phyloP scores from a whole-genome alignment of 2,888 invertebrate genomes.

The Polymixis lichenea region DNA sequence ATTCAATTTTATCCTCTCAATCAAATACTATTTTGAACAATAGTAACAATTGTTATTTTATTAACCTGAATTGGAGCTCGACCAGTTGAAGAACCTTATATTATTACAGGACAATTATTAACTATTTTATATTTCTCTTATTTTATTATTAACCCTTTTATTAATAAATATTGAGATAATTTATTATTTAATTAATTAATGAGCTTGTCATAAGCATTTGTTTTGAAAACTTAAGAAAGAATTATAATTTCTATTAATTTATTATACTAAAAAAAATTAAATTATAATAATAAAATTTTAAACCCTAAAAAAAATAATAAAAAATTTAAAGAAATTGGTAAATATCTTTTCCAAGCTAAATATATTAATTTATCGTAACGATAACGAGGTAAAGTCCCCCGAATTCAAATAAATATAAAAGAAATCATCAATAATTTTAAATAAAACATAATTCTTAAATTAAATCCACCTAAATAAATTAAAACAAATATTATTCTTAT shows the following conservation, averaged over 20 bases:
- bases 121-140: slow-evolving; percentile 91
- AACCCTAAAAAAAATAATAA: slow-evolving; percentile 91
- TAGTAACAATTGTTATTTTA: slow-evolving; percentile 90
- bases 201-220: slow-evolving; percentile 92
- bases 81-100: slow-evolving; percentile 92
- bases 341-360: slow-evolving; percentile 92
- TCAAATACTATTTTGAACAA: slow-evolving; percentile 91
- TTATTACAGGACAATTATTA: slow-evolving; percentile 91
- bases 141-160: slow-evolving; percentile 89
- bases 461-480: slow-evolving; percentile 90
- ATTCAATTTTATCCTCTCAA: slow-evolving; percentile 91
- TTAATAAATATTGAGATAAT: slow-evolving; percentile 90
- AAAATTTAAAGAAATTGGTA: slow-evolving; percentile 92
- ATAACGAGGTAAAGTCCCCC: slow-evolving; percentile 92
- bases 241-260: slow-evolving; percentile 91
- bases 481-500: slow-evolving; percentile 91
- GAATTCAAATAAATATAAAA: slow-evolving; percentile 92
- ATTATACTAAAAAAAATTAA: slow-evolving; percentile 84
- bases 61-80: slow-evolving; percentile 94
- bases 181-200: slow-evolving; percentile 89
- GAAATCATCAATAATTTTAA: slow-evolving; percentile 89
- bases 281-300: slow-evolving; percentile 85
- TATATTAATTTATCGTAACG: slow-evolving; percentile 94
- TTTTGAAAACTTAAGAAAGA: slow-evolving; percentile 93
- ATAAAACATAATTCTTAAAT: slow-evolving; percentile 87